Conservation (phyloP, 2,888 invertebrate species). For the Camptogramma bilineatum region DNA sequence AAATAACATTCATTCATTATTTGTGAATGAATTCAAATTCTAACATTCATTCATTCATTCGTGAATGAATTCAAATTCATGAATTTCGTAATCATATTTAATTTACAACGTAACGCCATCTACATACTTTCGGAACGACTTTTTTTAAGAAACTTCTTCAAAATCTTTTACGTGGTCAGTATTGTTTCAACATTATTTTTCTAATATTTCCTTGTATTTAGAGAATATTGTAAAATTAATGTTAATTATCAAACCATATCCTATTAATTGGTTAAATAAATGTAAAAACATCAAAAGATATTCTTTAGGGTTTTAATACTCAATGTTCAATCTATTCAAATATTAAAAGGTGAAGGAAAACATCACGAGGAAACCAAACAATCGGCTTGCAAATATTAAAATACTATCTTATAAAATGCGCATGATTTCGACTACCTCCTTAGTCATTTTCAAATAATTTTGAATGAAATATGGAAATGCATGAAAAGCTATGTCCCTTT, state of each 20-base stretch:
- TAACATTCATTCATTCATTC: too few species aligned
- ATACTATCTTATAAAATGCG: background rate
- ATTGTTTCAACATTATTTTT: background rate
- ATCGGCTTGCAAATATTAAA: too few species aligned
- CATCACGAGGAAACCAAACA: background rate
- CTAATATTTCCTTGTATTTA: background rate
- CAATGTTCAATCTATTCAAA: background rate
- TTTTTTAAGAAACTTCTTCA: background rate
- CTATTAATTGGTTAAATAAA: conserved; percentile 10
- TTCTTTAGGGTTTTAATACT: background rate
- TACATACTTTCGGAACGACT: background rate
- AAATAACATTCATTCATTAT: too few species aligned
- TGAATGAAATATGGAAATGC: background rate
- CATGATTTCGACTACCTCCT: background rate
- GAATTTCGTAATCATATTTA: too few species aligned
- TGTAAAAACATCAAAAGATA: conserved; percentile 4
- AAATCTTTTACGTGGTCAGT: background rate
- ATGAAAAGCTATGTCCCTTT: too few species aligned
- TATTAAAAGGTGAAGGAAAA: background rate
- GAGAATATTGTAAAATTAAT: background rate
- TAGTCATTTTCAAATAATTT: background rate
- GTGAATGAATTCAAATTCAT: too few species aligned
- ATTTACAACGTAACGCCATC: too few species aligned
- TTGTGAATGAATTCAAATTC: too few species aligned
- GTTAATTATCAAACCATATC: conserved; percentile 16